These are phyloP conservation scores for Neogobius melanostomus DNA, from an alignment of 2,113 vertebrate species.

Conservation along the genomic window DNA sequence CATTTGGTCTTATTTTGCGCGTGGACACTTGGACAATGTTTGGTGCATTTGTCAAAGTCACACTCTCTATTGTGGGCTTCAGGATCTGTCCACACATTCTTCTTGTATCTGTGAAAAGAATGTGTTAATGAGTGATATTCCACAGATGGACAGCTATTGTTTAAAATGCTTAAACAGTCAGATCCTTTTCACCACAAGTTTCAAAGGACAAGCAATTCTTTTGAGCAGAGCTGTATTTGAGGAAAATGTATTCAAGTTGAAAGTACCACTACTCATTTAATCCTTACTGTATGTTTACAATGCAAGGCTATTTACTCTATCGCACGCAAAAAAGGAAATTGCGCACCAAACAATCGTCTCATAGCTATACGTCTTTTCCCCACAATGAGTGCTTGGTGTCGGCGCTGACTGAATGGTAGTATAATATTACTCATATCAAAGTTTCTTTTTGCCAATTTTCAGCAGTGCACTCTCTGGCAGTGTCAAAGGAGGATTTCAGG, in stretches of 20 bases:
- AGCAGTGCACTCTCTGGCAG: conserved; percentile 24
- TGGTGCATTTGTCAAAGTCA: conserved; percentile 62
- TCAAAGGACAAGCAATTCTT: conserved; percentile 36
- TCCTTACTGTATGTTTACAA: too few relatives aligned
- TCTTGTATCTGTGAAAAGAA: conserved; percentile 61
- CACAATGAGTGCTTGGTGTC: not conserved
- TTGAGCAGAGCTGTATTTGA: not conserved
- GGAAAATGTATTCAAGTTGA: too few relatives aligned
- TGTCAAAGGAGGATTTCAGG: conserved; percentile 59
- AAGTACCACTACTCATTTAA: too few relatives aligned
- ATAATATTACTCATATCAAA: not conserved
- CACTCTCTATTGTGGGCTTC: conserved; percentile 63
- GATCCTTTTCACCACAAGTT: conserved; percentile 52
- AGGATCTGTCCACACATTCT: conserved; percentile 57
- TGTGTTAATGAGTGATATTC: conserved; percentile 72
- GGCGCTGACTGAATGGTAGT: not conserved
- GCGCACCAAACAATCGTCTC: too few relatives aligned
- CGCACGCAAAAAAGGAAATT: too few relatives aligned
- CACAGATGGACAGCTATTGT: conserved; percentile 70
- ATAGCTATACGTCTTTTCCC: not conserved
- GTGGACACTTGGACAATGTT: conserved; percentile 48
- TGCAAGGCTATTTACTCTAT: too few relatives aligned
- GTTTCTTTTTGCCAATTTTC: conserved; percentile 23
- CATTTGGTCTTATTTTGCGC: conserved; percentile 24
- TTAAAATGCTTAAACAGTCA: conserved; percentile 57